Evolutionary conservation across 2,113 vertebrate genomes (phyloP).

Genomic region (Marcusenius ussheri): DNA sequence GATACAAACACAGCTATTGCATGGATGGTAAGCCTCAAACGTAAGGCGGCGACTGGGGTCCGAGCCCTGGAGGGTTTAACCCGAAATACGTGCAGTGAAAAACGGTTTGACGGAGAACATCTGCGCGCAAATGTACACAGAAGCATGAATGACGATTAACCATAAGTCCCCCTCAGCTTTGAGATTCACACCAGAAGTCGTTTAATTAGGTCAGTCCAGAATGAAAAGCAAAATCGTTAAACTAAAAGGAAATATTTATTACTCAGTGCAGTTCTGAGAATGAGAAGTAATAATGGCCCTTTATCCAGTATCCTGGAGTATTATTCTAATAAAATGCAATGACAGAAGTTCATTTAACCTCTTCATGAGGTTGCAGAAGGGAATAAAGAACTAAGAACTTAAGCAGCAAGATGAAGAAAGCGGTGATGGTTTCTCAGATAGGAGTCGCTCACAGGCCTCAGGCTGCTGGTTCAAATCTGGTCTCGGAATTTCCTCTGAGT

Average conservation of each 20-base stretch:
- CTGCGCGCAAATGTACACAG: background rate
- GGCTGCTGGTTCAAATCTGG: background rate
- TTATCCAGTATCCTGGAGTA: background rate
- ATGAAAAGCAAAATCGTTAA: background rate
- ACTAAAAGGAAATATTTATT: background rate
- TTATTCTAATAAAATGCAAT: background rate
- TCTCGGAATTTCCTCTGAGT: background rate
- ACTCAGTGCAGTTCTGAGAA: background rate
- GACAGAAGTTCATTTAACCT: background rate
- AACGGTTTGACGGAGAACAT: background rate
- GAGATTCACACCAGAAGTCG: background rate
- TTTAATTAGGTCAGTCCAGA: background rate
- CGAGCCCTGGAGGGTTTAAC: background rate
- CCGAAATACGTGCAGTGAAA: background rate
- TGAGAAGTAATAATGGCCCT: background rate
- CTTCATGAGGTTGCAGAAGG: background rate
- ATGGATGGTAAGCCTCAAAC: slow-evolving; percentile 9
- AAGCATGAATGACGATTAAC: background rate
- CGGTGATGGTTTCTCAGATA: background rate
- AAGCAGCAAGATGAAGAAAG: background rate
- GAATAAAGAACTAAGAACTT: background rate
- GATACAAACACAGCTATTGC: slow-evolving; percentile 1
- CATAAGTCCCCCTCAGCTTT: background rate
- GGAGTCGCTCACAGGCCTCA: background rate
- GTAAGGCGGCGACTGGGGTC: background rate